Percentiles rank a stretch among this genome's conserved stretches.
phyloP scores from a whole-genome alignment of 2,888 invertebrate species.

The Tineola bisselliella region DNA sequence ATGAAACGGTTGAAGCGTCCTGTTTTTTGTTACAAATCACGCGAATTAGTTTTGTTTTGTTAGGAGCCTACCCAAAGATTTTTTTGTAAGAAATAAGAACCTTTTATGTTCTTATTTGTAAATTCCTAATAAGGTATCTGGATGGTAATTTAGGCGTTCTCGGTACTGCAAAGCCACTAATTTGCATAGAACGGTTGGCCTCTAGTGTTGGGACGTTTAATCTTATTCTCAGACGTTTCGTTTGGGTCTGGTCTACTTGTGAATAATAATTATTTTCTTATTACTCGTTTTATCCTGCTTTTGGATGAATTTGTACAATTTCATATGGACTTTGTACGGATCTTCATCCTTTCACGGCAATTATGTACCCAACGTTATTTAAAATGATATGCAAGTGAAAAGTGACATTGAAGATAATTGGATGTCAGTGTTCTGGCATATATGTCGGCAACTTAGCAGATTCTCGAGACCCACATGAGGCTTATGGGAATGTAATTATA shows the following conservation, averaged over 20 bases:
- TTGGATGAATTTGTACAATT: too few relatives aligned
- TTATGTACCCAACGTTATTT: background rate
- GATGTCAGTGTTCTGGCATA: background rate
- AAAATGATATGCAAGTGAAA: background rate
- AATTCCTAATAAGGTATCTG: background rate
- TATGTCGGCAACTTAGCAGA: background rate
- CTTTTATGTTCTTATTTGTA: conserved; percentile 5
- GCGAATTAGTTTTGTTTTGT: background rate
- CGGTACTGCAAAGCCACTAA: conserved; percentile 18
- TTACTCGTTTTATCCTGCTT: too few relatives aligned
- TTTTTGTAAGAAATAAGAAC: background rate
- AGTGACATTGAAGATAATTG: background rate
- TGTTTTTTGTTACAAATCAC: conserved; percentile 1
- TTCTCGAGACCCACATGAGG: background rate
- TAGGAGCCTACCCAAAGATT: background rate
- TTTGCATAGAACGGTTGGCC: conserved; percentile 22
- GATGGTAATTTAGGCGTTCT: background rate
- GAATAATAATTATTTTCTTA: conserved; percentile 1
- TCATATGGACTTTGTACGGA: too few relatives aligned
- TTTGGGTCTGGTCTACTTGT: too few relatives aligned
- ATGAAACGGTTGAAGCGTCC: background rate
- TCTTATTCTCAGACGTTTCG: conserved; percentile 15
- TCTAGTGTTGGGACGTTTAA: conserved; percentile 23
- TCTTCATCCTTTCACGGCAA: background rate
- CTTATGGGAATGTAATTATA: background rate